phyloP scores from a whole-genome alignment of 1,140 invertebrate genomes.

The Hestina assimilis region DNA sequence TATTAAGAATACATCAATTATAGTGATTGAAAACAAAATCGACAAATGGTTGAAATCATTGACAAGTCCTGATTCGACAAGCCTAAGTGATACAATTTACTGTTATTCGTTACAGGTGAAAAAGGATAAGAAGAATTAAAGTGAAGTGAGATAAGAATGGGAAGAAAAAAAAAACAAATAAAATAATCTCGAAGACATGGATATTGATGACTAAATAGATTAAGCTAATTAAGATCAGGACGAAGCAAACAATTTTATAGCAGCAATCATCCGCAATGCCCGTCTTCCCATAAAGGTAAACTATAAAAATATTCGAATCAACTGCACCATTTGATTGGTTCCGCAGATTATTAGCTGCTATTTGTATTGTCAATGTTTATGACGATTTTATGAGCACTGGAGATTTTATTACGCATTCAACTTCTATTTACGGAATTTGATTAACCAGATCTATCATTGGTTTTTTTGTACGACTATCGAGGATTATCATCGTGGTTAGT shows the following conservation, averaged over 20 bases:
- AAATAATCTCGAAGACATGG: background rate
- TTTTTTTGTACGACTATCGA: conserved; percentile 39
- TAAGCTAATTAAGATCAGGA: conserved; percentile 50
- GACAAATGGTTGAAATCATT: too few relatives aligned
- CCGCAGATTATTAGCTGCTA: conserved; percentile 58
- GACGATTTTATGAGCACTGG: conserved; percentile 60
- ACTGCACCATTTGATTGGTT: conserved; percentile 49
- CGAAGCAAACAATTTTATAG: conserved; percentile 66
- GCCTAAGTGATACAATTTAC: too few relatives aligned
- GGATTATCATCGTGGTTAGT: too few relatives aligned
- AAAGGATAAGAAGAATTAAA: too few relatives aligned
- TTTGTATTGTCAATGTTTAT: conserved; percentile 74
- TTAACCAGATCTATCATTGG: conserved; percentile 60
- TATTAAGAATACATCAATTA: too few relatives aligned
- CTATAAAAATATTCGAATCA: conserved; percentile 56
- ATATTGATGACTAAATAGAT: background rate
- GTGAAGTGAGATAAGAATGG: too few relatives aligned
- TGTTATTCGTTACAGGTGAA: too few relatives aligned
- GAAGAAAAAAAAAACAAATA: too few relatives aligned
- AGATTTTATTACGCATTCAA: conserved; percentile 66
- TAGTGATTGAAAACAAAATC: too few relatives aligned
- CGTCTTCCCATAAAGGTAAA: conserved; percentile 53
- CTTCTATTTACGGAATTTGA: conserved; percentile 63
- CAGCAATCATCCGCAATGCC: conserved; percentile 48
- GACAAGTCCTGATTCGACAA: too few relatives aligned